These are phyloP conservation scores for Halichoerus grypus DNA, from an alignment of 2,113 vertebrate genomes.

Conservation along the genomic window DNA sequence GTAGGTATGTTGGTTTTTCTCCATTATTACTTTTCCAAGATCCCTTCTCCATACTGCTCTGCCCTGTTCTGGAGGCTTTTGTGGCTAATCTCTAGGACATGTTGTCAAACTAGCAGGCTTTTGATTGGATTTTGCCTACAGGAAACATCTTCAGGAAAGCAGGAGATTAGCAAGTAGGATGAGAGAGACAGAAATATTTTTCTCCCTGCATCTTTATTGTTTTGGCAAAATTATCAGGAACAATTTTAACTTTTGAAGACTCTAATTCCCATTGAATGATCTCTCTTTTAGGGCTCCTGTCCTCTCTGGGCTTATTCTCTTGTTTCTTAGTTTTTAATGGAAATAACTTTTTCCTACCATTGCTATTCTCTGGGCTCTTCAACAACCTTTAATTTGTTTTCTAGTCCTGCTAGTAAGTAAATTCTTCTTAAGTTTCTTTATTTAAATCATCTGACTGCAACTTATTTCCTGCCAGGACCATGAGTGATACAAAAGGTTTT, in stretches of 20 bases:
- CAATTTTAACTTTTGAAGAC: not conserved
- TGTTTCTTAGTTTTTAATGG: not conserved
- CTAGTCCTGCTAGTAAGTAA: not conserved
- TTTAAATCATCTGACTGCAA: not conserved
- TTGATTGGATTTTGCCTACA: not conserved
- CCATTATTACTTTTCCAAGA: not conserved
- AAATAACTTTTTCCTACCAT: not conserved
- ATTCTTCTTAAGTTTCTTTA: not conserved
- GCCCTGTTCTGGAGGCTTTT: not conserved
- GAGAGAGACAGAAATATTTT: not conserved
- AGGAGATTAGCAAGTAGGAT: not conserved
- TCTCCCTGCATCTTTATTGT: not conserved
- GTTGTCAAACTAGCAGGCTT: not conserved
- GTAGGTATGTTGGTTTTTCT: not conserved
- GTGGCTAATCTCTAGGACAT: not conserved
- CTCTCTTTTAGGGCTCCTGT: not conserved
- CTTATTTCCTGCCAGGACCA: not conserved
- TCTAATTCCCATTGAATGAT: accelerated
- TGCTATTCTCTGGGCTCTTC: not conserved
- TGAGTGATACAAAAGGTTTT: not conserved
- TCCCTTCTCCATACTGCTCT: not conserved
- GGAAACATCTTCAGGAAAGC: not conserved
- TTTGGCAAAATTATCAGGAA: not conserved
- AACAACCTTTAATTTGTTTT: not conserved
- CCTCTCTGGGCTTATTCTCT: not conserved